phyloP scores from a whole-genome alignment of 1,140 invertebrate species.

The Elymnias hypermnestra region DNA sequence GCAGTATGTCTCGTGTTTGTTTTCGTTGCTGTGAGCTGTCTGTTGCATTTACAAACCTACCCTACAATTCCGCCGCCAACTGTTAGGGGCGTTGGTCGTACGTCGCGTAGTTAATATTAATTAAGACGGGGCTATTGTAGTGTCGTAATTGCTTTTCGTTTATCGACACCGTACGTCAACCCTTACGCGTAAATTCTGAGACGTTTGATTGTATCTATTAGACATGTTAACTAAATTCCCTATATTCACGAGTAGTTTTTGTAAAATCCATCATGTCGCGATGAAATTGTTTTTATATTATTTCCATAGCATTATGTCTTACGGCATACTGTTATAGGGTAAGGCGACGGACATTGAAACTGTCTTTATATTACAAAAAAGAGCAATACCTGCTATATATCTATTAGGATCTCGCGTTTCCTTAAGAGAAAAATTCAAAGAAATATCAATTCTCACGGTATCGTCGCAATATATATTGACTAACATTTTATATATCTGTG shows the following conservation, averaged over 20 bases:
- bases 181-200: conserved; percentile 19
- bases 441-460: too few species aligned
- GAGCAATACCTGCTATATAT: too few species aligned
- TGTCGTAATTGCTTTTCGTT: conserved; percentile 53
- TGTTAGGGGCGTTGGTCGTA: conserved; percentile 51
- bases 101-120: conserved; percentile 64
- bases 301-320: too few species aligned
- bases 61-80: conserved; percentile 41
- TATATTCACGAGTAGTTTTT: neutral
- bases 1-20: conserved; percentile 50
- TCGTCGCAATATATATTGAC: too few species aligned
- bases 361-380: too few species aligned
- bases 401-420: too few species aligned
- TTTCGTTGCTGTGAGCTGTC: conserved; percentile 55
- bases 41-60: conserved; percentile 44
- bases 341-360: too few species aligned
- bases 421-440: too few species aligned
- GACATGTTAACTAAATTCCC: neutral
- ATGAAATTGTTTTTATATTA: too few species aligned
- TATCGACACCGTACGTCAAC: conserved; percentile 31
- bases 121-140: conserved; percentile 55
- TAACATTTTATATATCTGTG: too few species aligned
- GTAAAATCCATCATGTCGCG: neutral
- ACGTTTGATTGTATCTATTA: conserved; percentile 3
- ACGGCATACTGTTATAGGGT: too few species aligned